Percentiles rank a stretch among this genome's conserved stretches.
These are phyloP conservation scores for Sphyrna mokarran DNA, from an alignment of 2,113 vertebrate species.

Conservation along the genomic window DNA sequence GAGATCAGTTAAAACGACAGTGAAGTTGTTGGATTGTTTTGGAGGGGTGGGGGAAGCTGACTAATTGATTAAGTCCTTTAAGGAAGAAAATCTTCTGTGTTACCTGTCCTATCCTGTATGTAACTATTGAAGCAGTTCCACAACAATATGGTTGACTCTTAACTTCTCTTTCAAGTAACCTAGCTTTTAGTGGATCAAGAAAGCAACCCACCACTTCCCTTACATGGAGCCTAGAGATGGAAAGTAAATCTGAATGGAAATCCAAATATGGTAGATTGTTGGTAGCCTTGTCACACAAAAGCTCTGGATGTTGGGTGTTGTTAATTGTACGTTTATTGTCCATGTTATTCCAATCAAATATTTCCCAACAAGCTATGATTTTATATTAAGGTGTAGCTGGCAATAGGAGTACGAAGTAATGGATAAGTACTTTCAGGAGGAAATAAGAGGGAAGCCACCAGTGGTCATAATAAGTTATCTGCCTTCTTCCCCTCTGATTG, in stretches of 20 bases:
- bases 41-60: too few relatives aligned
- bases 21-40: background rate
- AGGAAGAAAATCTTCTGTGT: background rate
- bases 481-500: background rate
- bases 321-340: background rate
- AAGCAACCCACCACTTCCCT: background rate
- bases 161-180: background rate
- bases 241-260: background rate
- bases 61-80: background rate
- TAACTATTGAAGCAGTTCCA: too few relatives aligned
- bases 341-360: background rate
- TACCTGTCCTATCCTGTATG: background rate
- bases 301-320: background rate
- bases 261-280: background rate
- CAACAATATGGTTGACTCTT: background rate
- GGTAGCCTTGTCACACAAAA: background rate
- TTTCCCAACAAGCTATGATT: background rate
- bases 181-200: background rate
- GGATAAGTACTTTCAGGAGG: background rate
- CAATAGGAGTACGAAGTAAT: background rate
- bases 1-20: background rate
- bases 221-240: too few relatives aligned
- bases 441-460: background rate
- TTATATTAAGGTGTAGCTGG: background rate
- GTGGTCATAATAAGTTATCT: background rate